Evolutionary conservation across 2,888 invertebrate genomes (phyloP).

Genomic region (Macrosoma leucophasiata): DNA sequence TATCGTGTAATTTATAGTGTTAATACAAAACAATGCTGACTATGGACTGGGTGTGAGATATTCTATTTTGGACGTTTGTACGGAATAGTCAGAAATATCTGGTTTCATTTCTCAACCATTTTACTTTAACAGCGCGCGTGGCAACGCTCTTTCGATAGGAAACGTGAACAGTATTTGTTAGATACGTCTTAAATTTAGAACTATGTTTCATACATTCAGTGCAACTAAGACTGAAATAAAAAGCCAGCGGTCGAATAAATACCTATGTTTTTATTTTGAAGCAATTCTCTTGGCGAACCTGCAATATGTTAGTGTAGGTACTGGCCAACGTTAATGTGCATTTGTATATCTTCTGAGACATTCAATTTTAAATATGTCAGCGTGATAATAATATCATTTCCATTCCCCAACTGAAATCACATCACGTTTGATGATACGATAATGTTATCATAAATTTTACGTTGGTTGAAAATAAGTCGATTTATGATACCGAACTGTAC

Average conservation of each 20-base stretch:
- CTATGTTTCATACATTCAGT: constrained; percentile 21
- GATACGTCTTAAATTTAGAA: constrained; percentile 28
- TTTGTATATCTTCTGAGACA: no score
- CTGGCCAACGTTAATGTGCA: no score
- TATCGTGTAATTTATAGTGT: no score
- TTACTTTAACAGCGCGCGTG: constrained; percentile 17
- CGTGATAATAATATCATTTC: no score
- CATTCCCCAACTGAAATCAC: no score
- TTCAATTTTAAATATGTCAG: no score
- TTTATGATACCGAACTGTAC: no score
- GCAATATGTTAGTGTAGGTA: no score
- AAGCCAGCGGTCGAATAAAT: constrained; percentile 7
- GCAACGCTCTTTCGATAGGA: constrained; percentile 17
- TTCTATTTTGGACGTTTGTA: constrained; percentile 37
- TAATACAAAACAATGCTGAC: constrained; percentile 8
- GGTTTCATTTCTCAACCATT: constrained; percentile 34
- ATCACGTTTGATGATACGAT: no score
- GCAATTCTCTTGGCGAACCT: no score
- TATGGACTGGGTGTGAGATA: constrained; percentile 21
- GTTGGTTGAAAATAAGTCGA: no score
- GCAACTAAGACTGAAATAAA: constrained; percentile 16
- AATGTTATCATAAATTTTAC: no score
- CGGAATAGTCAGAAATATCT: constrained; percentile 36
- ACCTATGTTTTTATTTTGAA: constrained; percentile 5
- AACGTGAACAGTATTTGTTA: constrained; percentile 18